Evolutionary conservation across 2,113 vertebrate species (phyloP), one percentile per base, ranked within the genome.

Genomic region (Rutilus rutilus): DNA sequence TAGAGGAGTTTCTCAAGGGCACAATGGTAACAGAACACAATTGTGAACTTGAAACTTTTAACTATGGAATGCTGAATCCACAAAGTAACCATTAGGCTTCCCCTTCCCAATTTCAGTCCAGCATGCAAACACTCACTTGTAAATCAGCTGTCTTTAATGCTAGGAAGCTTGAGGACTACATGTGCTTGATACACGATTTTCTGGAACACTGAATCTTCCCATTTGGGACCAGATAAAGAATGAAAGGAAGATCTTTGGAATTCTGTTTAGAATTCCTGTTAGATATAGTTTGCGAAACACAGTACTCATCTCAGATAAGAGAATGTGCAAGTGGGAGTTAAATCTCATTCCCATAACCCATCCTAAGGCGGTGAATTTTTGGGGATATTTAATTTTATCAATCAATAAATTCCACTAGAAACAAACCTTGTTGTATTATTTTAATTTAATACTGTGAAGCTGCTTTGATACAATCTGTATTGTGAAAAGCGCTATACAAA

Each of bases 181-280:
- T n/a, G 19, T 52, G 17, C 52, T 14, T 33, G 6, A 54, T 25
- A 14, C 21, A 57, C 10, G n/a, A 19, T 25, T 85, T 52, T 69
- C 25, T 50, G 60, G 27, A 85, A 45, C 42, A 42, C 25, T 42
- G 78, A 47, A 75, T 82, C 62, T 71, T 33, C 88, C 9, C 71
- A 82, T 47, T 73, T 85, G 77, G 85, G 14, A 80, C 15, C 14
- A 86, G 85, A 89, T 86, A 84, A 86, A 59, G 11, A 57, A 75
- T 25, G 39, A 30, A 78, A 78, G 9, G 65, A 57, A 54, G 80
- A 80, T 75, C 10, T 25, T 36, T 39, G 85, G 85, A 89, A 86
- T 86, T 71, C 47, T 64, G 79, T 65, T 81, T 81, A 47, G 39
- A 65, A 81, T 65, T 81, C 79, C 42, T 50, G 79, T 65, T 30